Base-by-base conservation (phyloP, 1,140 invertebrate species). In the Rhagoletis zephyria region DNA sequence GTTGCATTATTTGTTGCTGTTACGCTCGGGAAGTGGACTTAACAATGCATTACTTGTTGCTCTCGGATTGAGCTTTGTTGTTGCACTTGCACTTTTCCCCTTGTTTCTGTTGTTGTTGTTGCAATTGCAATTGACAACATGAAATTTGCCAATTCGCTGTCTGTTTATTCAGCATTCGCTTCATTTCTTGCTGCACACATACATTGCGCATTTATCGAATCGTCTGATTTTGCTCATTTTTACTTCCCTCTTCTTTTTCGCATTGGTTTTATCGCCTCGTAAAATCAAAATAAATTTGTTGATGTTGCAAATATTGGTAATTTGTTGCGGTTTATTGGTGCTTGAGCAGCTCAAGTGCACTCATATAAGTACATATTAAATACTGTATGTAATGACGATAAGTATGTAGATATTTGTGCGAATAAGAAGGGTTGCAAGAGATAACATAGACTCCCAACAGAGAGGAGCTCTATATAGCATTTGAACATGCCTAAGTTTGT, bases 121-220 rank as follows among this genome's bases (percentile, higher is more conserved):
- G 48, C 4, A 2, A 19, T 9, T 81, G 74, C 74, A 56, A 81
- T 81, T 81, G 74, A 81, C 45, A 51, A 81, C 40, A 42, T 48
- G 74, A 56, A 81, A 81, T 81, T 81, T 81, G 56, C 74, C 74
- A 81, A 81, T 81, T 81, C 74, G 48, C 74, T 81, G 48, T 81
- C 74, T 81, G 74, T 56, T 81, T 81, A 56, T 56, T 81, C 56
- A 81, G 48, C 56, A 6, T 81, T 30, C 74, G 74, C 74, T 56
- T 56, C 74, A 81, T 81, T 81, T 56, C 45, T 30, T 56, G 42
- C 12, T 40, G 45, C 30, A 30, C 30, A 30, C 30, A 14, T 77
- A 14, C 48, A 56, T 81, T 81, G 48, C 74, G 74, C 74, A 56
- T 81, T 81, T 81, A 81, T 56, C 48, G 74, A 81, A 81, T 56